These are phyloP conservation scores for Teinopalpus imperialis DNA, from an alignment of 2,888 invertebrate genomes.

Conservation along the genomic window DNA sequence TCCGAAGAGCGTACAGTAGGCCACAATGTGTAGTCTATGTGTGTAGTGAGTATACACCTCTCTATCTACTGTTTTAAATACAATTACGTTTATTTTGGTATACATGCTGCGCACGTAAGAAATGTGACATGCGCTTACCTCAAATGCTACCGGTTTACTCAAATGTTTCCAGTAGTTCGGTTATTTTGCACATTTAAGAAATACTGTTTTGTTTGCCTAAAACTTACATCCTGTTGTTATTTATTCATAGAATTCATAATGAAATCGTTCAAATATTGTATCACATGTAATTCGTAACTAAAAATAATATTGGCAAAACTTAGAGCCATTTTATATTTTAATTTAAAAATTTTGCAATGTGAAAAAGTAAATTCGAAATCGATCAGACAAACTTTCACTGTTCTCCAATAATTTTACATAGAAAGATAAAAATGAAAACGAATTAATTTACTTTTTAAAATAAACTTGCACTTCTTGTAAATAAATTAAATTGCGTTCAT, in stretches of 20 bases:
- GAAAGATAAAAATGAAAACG: not conserved
- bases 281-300: not conserved
- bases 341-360: conserved; percentile 1
- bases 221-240: conserved; percentile 5
- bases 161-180: conserved; percentile 2
- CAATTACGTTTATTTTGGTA: conserved; percentile 16
- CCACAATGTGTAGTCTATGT: conserved; percentile 18
- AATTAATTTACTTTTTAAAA: not conserved
- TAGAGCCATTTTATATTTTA: conserved; percentile 5
- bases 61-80: conserved; percentile 11
- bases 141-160: conserved; percentile 2
- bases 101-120: conserved; percentile 1
- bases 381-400: conserved; percentile 14
- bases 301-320: too few relatives aligned
- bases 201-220: too few relatives aligned
- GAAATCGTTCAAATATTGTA: too few relatives aligned
- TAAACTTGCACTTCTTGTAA: not conserved
- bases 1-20: conserved; percentile 17
- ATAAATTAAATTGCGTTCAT: too few relatives aligned
- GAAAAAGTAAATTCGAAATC: conserved; percentile 1
- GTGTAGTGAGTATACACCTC: conserved; percentile 10
- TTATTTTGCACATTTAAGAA: conserved; percentile 2
- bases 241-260: too few relatives aligned
- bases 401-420: not conserved
- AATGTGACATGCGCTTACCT: conserved; percentile 3